Base-by-base conservation (phyloP, 2,113 vertebrate species). In the Edolisoma coerulescens region DNA sequence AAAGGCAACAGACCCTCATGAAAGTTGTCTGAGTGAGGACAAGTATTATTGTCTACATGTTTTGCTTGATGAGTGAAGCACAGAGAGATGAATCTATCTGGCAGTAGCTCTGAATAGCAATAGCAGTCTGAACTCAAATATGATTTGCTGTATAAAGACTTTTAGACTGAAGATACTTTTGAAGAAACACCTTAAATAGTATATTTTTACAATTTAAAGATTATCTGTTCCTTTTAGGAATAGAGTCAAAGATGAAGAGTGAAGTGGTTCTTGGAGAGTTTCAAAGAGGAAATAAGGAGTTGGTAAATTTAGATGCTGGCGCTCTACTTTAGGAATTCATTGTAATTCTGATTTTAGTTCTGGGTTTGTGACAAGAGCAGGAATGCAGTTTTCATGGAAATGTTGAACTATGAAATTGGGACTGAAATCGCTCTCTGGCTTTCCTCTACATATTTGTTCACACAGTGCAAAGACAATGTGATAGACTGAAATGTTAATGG, bases 161-260 rank as follows among this genome's bases (percentile, higher is more conserved):
- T 88, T 49, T 74, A 54, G 28, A 27, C 33, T 57, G 32, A 76
- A 37, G 9, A 63, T 7, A 19, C 2, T n/a, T 86, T 78, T 69
- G n/a, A 87, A 78, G 32, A 65, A 87, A 61, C 0, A 0, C 6
- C 10, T 53, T 63, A n/a, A 1, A 3, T 20, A 53, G 71, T 75
- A 65, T 70, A 41, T 52, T 82, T 88, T 78, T 90, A 52, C 15
- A 39, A 27, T 35, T 81, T 79, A 24, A 83, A 54, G 9, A 59
- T 83, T 67, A 45, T 16, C 6, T 80, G 35, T 24, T 83, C 7
- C 54, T 89, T 83, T 90, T 71, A 45, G 27, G 17, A 88, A 19
- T 6, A 41, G 27, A 84, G 41, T 56, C 30, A 74, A 84, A 90
- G 15, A 41, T 32, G 4, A 39, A 88, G 11, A 86, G 1, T 59